Conservation (phyloP, 2,797 vertebrate genomes). For the Danio choprae region DNA sequence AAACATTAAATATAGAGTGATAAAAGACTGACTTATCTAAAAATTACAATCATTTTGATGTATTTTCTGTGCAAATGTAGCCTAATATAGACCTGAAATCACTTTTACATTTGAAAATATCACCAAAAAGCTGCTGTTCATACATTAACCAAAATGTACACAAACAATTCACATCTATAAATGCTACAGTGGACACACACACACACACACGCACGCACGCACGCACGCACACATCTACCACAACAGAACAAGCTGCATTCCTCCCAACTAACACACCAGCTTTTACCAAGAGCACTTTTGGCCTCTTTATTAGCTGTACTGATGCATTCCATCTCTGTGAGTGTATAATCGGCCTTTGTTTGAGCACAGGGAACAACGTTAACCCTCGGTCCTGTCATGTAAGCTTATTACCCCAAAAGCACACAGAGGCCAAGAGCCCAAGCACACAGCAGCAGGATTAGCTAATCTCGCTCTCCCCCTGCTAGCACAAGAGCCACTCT, state of each 20-base stretch:
- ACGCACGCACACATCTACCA: constrained; percentile 8
- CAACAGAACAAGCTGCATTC: constrained; percentile 60
- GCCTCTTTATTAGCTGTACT: constrained; percentile 68
- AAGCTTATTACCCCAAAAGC: constrained; percentile 85
- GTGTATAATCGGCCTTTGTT: constrained; percentile 91
- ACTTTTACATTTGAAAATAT: not conserved
- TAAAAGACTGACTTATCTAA: no score
- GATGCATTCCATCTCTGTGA: constrained; percentile 80
- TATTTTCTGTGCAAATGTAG: not conserved
- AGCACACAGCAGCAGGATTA: constrained; percentile 81
- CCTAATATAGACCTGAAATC: not conserved
- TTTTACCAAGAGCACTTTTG: constrained; percentile 82
- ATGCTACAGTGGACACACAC: constrained; percentile 20
- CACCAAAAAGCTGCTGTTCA: not conserved
- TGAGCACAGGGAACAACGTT: constrained; percentile 77
- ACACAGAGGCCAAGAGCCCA: constrained; percentile 75
- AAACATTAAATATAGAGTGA: no score
- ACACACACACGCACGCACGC: constrained; percentile 19
- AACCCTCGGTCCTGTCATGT: constrained; percentile 84
- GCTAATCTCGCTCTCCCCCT: constrained; percentile 75
- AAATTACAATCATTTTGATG: no score
- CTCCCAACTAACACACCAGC: constrained; percentile 78
- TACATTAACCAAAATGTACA: not conserved
- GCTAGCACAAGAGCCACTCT: constrained; percentile 21
- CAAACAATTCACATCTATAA: not conserved